Evolutionary conservation across 2,888 invertebrate species (phyloP).

Genomic region (Sphaerophoria taeniata): DNA sequence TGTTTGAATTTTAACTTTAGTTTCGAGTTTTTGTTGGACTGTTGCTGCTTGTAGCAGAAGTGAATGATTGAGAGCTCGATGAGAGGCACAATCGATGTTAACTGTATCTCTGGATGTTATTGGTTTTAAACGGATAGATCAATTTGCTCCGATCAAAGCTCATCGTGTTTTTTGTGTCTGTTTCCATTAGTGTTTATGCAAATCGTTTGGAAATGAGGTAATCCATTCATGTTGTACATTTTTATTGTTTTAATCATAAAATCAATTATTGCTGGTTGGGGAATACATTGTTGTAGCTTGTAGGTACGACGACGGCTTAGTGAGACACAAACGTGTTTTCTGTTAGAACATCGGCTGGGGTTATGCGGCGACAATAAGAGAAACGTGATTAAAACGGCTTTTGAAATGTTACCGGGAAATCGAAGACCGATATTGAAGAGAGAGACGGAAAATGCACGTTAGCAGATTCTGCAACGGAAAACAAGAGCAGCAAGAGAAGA

Average conservation of each 20-base stretch:
- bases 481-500: too few species aligned
- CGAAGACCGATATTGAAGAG: too few species aligned
- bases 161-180: not conserved
- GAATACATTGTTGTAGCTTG: not conserved
- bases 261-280: not conserved
- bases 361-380: not conserved
- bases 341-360: not conserved
- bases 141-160: not conserved
- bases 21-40: not conserved
- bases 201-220: slow-evolving; percentile 6
- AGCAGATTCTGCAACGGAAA: too few species aligned
- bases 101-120: not conserved
- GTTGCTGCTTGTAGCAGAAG: not conserved
- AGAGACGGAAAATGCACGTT: too few species aligned
- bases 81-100: not conserved
- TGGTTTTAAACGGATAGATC: not conserved
- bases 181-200: not conserved
- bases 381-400: not conserved
- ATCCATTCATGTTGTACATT: not conserved
- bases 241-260: not conserved
- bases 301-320: not conserved
- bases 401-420: not conserved
- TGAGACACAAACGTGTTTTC: not conserved
- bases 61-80: not conserved
- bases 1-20: slow-evolving; percentile 18